Evolutionary conservation across 2,113 vertebrate species (phyloP).

Genomic region (Tinamus guttatus): DNA sequence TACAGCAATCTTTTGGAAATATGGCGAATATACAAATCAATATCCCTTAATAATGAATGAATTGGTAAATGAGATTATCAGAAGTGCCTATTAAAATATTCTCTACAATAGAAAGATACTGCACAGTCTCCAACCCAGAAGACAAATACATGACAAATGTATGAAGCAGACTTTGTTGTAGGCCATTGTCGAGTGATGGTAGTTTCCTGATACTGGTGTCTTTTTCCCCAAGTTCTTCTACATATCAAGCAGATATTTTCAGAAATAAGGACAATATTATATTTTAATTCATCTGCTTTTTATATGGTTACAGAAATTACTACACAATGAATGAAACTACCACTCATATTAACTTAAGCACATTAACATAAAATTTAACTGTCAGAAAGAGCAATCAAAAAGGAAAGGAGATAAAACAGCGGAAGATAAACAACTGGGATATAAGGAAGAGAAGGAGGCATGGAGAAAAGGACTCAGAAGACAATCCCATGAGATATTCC

Average conservation of each 20-base stretch:
- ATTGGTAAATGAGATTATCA: conserved; percentile 43
- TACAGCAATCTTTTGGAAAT: conserved; percentile 11
- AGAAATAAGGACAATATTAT: background rate
- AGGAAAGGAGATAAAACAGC: background rate
- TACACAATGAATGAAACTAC: background rate
- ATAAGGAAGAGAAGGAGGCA: background rate
- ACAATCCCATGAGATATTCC: background rate
- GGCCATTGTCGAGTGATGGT: background rate
- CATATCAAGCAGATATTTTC: background rate
- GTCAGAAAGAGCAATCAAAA: conserved; percentile 9
- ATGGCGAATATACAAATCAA: conserved; percentile 36
- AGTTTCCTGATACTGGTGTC: background rate
- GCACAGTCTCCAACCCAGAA: background rate
- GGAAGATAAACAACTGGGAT: background rate
- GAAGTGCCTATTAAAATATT: conserved; percentile 27
- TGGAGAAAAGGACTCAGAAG: background rate
- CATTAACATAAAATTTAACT: conserved; percentile 6
- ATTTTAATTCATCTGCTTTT: conserved; percentile 12
- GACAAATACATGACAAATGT: background rate
- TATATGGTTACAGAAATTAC: background rate
- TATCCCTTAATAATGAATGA: background rate
- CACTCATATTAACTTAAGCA: background rate
- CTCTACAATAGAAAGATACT: conserved; percentile 10
- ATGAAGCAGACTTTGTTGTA: background rate
- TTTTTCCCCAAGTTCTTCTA: background rate